Evolutionary conservation across 2,888 invertebrate species (phyloP), one percentile per base, ranked within the genome.

Genomic region (Ypsolopha sequella): DNA sequence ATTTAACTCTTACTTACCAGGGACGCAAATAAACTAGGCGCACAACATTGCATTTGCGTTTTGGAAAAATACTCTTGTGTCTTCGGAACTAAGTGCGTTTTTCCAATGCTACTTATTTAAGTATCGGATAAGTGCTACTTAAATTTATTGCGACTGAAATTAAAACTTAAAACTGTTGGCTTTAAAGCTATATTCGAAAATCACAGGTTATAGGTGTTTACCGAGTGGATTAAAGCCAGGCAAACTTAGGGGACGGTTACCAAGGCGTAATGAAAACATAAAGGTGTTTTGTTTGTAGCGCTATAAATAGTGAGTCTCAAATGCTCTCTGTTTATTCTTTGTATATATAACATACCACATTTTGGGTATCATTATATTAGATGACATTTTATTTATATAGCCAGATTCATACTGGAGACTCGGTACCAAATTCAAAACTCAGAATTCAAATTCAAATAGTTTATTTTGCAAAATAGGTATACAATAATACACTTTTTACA

Each of bases 1-100:
- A 49, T 54, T 55, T 57, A 49, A 47, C 55, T 58, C 57, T 48
- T 44, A 55, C 51, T 50, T 60, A 62, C 62, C 47, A 62, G 60
- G 59, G 53, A 9, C 11, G 11, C 41, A 49, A 35, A 41, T n/a
- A 6, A 24, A 10, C 9, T 9, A 48, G 11, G 13, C 14, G 36
- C 13, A 14, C n/a, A 36, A 7, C 9, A n/a, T 14, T 13, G 0
- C n/a, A 48, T 48, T 48, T 48, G 35, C n/a, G 36, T 13, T 35
- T 35, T 35, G 33, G 8, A 49, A 49, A 14, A 6, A 11, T 6
- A 49, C n/a, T 9, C 39, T 14, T 49, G 34, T 36, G 9, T 6
- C 33, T 33, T 7, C 24, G 0, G 0, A 1, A 0, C 8, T 9
- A 49, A n/a, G 49, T 11, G 10, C 33, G 10, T 11, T 49, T 47